Conservation (phyloP, 2,113 vertebrate genomes). For the Hylia prasina region DNA sequence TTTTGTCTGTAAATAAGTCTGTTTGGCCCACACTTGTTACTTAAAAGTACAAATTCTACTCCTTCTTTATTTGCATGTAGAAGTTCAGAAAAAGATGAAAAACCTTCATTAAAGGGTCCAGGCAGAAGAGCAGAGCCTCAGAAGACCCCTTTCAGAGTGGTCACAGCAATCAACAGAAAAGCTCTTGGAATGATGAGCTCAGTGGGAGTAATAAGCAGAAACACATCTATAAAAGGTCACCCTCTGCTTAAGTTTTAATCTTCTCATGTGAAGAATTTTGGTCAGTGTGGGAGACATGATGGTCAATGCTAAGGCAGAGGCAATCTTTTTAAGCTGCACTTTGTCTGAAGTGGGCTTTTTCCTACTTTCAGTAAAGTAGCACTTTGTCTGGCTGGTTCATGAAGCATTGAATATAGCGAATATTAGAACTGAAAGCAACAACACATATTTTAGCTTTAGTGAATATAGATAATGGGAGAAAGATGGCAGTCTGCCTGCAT, state of each 20-base stretch:
- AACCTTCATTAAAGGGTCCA: background rate
- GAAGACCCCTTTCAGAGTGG: background rate
- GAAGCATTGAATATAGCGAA: background rate
- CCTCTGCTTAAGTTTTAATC: constrained; percentile 6
- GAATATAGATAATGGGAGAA: background rate
- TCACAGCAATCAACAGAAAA: background rate
- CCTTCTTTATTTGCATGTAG: background rate
- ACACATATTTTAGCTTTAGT: background rate
- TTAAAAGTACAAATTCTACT: background rate
- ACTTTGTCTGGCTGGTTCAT: background rate
- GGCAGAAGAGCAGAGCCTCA: background rate
- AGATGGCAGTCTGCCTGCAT: background rate
- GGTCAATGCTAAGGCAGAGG: background rate
- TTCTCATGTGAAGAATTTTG: background rate
- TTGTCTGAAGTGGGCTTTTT: background rate
- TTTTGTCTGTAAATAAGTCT: background rate
- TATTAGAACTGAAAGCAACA: background rate
- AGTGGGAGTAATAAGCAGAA: background rate
- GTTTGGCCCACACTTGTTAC: background rate
- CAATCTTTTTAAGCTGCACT: background rate
- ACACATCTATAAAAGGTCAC: background rate
- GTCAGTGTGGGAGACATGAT: background rate
- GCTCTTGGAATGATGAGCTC: background rate
- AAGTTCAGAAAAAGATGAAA: background rate
- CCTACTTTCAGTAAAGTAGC: background rate